phyloP scores from a whole-genome alignment of 1,140 invertebrate genomes.

The Ditylenchus dipsaci region DNA sequence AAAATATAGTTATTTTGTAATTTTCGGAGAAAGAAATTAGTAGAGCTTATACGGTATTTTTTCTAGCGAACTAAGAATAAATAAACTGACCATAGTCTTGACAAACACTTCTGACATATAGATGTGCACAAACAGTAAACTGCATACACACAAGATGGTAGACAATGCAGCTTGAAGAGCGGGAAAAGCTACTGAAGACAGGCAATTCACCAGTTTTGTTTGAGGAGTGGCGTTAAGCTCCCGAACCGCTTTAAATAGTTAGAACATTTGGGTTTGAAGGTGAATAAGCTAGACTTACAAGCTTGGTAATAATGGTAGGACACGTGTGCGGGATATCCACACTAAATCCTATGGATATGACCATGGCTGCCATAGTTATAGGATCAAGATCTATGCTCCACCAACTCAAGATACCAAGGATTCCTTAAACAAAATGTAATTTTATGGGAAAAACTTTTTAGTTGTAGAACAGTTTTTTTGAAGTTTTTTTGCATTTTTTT shows the following conservation, averaged over 20 bases:
- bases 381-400: constrained; percentile 59
- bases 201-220: constrained; percentile 45
- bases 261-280: not conserved
- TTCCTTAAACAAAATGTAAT: constrained; percentile 29
- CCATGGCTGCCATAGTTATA: constrained; percentile 61
- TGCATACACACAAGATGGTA: constrained; percentile 53
- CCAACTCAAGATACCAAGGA: constrained; percentile 59
- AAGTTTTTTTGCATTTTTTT: too few relatives aligned
- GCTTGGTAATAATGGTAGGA: constrained; percentile 63
- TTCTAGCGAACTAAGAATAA: too few relatives aligned
- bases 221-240: constrained; percentile 19
- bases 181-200: constrained; percentile 55
- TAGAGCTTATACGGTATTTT: too few relatives aligned
- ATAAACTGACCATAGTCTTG: constrained; percentile 51
- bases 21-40: too few relatives aligned
- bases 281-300: constrained; percentile 10
- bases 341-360: constrained; percentile 61
- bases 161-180: constrained; percentile 52
- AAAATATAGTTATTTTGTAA: too few relatives aligned
- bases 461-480: constrained; percentile 4
- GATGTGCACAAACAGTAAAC: constrained; percentile 49
- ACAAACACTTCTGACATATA: constrained; percentile 54
- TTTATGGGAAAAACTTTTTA: too few relatives aligned
- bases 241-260: not conserved
- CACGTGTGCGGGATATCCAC: constrained; percentile 62